These are phyloP conservation scores for Rhamphomyia laevipes DNA, from an alignment of 2,888 invertebrate genomes.

Conservation along the genomic window DNA sequence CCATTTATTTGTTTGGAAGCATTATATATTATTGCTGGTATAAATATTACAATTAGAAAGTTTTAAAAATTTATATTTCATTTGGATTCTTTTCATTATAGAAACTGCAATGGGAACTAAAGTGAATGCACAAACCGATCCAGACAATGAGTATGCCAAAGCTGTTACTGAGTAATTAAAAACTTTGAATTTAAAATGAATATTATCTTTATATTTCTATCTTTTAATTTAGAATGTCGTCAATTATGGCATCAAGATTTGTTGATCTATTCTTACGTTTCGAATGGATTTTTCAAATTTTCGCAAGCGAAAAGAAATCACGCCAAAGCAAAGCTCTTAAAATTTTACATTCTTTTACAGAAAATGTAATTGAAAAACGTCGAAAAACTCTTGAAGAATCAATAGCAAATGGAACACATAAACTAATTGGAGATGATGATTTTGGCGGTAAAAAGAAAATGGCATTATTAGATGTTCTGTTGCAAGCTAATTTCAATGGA, in stretches of 20 bases:
- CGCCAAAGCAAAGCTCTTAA: slow-evolving; percentile 20
- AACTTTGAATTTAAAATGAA: background rate
- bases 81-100: slow-evolving; percentile 7
- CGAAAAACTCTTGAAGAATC: slow-evolving; percentile 19
- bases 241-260: slow-evolving; percentile 23
- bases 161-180: slow-evolving; percentile 55
- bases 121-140: slow-evolving; percentile 42
- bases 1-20: slow-evolving; percentile 47
- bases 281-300: slow-evolving; percentile 22
- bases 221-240: slow-evolving; percentile 23
- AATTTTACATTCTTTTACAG: slow-evolving; percentile 30
- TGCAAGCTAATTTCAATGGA: slow-evolving; percentile 46
- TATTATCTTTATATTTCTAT: background rate
- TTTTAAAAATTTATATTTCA: slow-evolving; percentile 21
- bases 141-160: slow-evolving; percentile 54
- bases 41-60: slow-evolving; percentile 1
- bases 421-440: slow-evolving; percentile 16
- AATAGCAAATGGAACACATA: slow-evolving; percentile 12
- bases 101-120: slow-evolving; percentile 33
- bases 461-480: slow-evolving; percentile 52
- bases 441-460: slow-evolving; percentile 45
- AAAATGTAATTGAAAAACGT: slow-evolving; percentile 25
- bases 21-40: slow-evolving; percentile 44
- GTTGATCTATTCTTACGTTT: slow-evolving; percentile 19
- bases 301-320: slow-evolving; percentile 18